Evolutionary conservation across 2,797 vertebrate species (phyloP).

Genomic region (Chanos chanos): DNA sequence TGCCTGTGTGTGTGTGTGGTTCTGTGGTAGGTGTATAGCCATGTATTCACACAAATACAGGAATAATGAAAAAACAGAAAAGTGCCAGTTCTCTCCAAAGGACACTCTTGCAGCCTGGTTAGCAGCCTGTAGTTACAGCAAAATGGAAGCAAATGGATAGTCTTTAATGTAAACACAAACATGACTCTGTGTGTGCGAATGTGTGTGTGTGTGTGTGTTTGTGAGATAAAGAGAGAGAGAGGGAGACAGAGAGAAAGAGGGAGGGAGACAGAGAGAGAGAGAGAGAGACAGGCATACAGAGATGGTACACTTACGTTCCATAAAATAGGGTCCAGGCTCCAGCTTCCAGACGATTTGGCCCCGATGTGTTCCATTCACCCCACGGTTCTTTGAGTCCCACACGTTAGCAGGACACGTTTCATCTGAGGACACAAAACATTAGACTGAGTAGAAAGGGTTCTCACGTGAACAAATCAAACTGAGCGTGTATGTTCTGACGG

Average conservation of each 20-base stretch:
- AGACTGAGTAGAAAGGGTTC: not conserved
- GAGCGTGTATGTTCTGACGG: no score
- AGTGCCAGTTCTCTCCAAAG: no score
- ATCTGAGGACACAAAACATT: slow-evolving; percentile 67
- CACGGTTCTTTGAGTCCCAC: slow-evolving; percentile 98
- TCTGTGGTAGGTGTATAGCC: not conserved
- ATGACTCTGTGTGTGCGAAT: not conserved
- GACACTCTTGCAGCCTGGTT: no score
- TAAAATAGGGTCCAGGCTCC: slow-evolving; percentile 92
- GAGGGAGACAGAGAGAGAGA: not conserved
- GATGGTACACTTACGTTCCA: slow-evolving; percentile 86
- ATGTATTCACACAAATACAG: no score
- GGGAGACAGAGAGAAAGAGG: not conserved
- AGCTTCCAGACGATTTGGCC: slow-evolving; percentile 95
- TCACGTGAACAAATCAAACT: not conserved
- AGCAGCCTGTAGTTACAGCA: no score
- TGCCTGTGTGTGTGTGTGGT: no score
- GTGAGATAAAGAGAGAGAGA: not conserved
- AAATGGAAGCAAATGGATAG: no score
- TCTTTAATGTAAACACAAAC: no score
- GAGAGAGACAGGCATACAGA: not conserved
- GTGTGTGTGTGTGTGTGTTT: not conserved
- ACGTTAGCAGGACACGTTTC: slow-evolving; percentile 93
- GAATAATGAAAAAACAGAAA: no score
- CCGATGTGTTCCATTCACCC: slow-evolving; percentile 91